Base-by-base conservation (phyloP, 2,797 vertebrate species). In the Galaxias olidus region DNA sequence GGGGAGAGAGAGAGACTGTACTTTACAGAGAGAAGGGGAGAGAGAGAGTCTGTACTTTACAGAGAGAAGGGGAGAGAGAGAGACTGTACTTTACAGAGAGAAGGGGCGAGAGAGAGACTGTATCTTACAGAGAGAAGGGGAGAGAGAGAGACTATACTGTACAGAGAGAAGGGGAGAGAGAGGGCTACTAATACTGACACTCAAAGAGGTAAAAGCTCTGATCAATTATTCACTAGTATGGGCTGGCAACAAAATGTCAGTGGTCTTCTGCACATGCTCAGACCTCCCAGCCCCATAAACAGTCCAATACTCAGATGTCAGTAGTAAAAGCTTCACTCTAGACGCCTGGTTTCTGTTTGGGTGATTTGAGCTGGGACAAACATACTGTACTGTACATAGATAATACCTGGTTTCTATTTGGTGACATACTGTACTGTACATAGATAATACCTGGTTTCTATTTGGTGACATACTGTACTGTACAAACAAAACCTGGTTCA, bases 141-240 rank as follows among this genome's bases (percentile, higher is more conserved):
- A 43, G 14, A 10, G 11, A 11, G 17, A 53, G 10, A 53, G 51
- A 30, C 30, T 30, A 6, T 6, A 30, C 30, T 30, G 2, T 30
- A 30, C 30, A 30, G 30, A 2, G 30, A 30, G 30, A 30, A 30
- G 30, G 30, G 30, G 30, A 44, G 50, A 55, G 40, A 62, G 59
- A 75, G 56, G 18, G 41, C n/a, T n/a, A 0, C 64, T 43, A 62
- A 45, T 57, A 59, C 44, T 63, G 69, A 68, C 45, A 59, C 59
- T 58, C 19, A 62, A 51, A 55, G 73, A 75, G 65, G 69, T 74
- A 68, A 84, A 8, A 67, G 58, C 68, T 83, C 50, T 79, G 73
- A 85, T 87, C 81, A 84, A 88, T 87, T 80, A 88, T 87, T 88
- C 66, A 87, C 46, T 0, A 70, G 42, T 40, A 47, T 60, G 73